Conservation (phyloP, 1,140 invertebrate species). For the Papilio xuthus region DNA sequence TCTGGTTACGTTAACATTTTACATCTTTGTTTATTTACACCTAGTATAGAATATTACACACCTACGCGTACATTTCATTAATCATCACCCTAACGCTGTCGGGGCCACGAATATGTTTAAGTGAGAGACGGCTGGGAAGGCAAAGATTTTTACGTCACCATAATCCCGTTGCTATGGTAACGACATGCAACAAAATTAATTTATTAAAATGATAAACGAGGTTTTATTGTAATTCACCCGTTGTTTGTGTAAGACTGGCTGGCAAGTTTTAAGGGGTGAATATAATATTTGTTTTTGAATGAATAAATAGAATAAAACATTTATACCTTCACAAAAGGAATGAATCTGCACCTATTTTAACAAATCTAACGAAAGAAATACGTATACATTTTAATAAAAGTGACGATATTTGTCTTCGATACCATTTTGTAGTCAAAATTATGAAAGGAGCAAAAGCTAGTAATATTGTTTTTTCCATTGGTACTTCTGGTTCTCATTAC, state of each 20-base stretch:
- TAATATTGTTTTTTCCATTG: background rate
- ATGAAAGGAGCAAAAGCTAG: background rate
- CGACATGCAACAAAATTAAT: slow-evolving; percentile 52
- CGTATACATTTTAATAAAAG: no score
- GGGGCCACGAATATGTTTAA: slow-evolving; percentile 71
- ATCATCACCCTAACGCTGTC: slow-evolving; percentile 67
- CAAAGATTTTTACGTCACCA: slow-evolving; percentile 60
- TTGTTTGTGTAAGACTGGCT: slow-evolving; percentile 13
- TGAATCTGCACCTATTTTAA: no score
- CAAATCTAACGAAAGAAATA: no score
- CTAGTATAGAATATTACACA: slow-evolving; percentile 58
- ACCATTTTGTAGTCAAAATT: background rate
- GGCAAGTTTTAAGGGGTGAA: slow-evolving; percentile 24
- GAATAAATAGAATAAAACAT: slow-evolving; percentile 1
- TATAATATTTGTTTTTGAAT: background rate
- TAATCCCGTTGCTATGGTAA: slow-evolving; percentile 61
- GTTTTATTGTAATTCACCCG: slow-evolving; percentile 32
- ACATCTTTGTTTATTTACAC: slow-evolving; percentile 68
- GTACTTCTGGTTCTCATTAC: background rate
- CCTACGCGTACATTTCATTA: slow-evolving; percentile 67
- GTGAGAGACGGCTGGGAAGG: slow-evolving; percentile 66
- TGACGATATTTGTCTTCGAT: no score
- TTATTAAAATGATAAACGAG: slow-evolving; percentile 42
- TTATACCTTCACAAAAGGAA: background rate
- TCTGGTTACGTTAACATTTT: slow-evolving; percentile 54